Evolutionary conservation across 2,113 vertebrate genomes (phyloP), one percentile per base, ranked within the genome.

Genomic region (Platysternon megacephalum): DNA sequence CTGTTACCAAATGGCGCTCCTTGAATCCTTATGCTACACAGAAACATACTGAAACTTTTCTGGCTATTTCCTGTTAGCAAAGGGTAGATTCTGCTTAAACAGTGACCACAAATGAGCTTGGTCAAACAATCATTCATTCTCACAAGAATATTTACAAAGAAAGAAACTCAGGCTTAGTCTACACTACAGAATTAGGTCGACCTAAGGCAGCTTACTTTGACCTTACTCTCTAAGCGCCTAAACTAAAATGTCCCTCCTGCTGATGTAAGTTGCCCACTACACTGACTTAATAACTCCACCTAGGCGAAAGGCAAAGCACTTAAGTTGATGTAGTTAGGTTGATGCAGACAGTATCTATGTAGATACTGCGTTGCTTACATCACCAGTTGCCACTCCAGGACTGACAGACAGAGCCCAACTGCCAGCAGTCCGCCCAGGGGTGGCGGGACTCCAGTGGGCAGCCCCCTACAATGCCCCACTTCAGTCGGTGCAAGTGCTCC

Each of bases 91-190:
- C 58, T 79, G 24, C 78, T 79, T 56, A n/a, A 95, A 86, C 58
- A 52, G 42, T 28, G 32, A 58, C 14, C 68, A 95, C 90, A 84
- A 16, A 76, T 82, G 39, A 16, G 39, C 82, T 83, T 88, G 56
- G 78, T 91, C 82, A 83, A 44, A 44, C 22, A 58, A n/a, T 2
- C 53, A 44, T 79, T 86, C 49, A 44, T 93, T 94, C 88, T 76
- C 87, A 94, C 91, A 91, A 91, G 89, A 88, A 81, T 3, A 65
- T 26, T 56, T 96, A 82, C 58, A 58, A 88, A 89, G 79, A 58
- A 58, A 58, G 61, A 68, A 68, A n/a, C 35, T n/a, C 35, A n/a
- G 13, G 61, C 35, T 35, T 68, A 9, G 8, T 68, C 35, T n/a
- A 68, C 61, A 68, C 35, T 68, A 68, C 35, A n/a, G 16, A 68